Evolutionary conservation across 2,113 vertebrate species (phyloP).

Genomic region (Mirza zaza): DNA sequence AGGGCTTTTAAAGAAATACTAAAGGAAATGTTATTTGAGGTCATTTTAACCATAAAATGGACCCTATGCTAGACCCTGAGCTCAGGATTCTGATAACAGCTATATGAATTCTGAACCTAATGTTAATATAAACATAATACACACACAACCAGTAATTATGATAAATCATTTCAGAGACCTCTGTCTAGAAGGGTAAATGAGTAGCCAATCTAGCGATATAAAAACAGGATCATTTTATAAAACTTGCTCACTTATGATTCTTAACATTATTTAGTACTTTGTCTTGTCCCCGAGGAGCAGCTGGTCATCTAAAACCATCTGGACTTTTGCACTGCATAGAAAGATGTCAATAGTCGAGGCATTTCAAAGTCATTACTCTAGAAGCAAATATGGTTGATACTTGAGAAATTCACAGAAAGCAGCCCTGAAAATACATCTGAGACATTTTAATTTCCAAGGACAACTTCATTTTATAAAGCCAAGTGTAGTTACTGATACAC

Average conservation of each 20-base stretch:
- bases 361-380: not conserved
- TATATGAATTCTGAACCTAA: not conserved
- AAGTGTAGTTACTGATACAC: constrained; percentile 41
- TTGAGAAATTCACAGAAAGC: not conserved
- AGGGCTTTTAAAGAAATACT: not conserved
- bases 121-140: not conserved
- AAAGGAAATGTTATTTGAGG: not conserved
- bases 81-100: not conserved
- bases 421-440: not conserved
- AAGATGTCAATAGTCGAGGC: constrained; percentile 5
- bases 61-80: not conserved
- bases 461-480: constrained; percentile 8
- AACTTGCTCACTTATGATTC: constrained; percentile 8
- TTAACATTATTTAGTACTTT: not conserved
- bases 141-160: not conserved
- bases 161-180: not conserved
- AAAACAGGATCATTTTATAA: constrained; percentile 1
- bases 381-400: not conserved
- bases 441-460: not conserved
- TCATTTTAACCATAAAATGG: not conserved
- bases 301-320: constrained; percentile 50
- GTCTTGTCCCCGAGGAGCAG: constrained; percentile 8
- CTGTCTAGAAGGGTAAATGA: not conserved
- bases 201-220: not conserved
- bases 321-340: not conserved